Conservation (phyloP, 64 coral and sea anemone species). For the Montipora foliosa region DNA sequence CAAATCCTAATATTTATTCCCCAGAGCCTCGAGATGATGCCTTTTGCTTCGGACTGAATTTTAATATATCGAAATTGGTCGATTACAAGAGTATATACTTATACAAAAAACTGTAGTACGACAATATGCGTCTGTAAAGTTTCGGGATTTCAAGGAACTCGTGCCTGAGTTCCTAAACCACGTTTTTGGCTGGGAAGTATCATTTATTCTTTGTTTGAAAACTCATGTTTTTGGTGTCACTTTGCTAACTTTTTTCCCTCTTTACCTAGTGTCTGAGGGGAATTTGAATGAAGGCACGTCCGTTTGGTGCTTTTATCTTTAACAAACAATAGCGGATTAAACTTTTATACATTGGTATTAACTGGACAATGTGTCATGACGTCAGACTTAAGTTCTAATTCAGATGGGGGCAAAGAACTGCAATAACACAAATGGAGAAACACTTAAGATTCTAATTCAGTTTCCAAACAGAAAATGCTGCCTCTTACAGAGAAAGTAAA, state of each 20-base stretch:
- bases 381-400: neutral
- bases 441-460: neutral
- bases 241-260: neutral
- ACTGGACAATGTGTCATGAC: neutral
- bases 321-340: neutral
- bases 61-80: no score
- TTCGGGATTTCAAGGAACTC: no score
- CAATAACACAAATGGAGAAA: slow-evolving; percentile 6
- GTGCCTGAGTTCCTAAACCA: no score
- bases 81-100: no score
- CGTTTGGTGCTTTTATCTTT: neutral
- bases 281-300: neutral
- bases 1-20: no score
- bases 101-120: no score
- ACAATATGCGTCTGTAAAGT: no score
- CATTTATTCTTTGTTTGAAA: neutral
- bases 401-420: neutral
- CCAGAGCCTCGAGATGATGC: no score
- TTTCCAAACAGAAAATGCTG: neutral
- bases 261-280: neutral
- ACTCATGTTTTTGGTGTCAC: neutral
- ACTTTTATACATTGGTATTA: slow-evolving; percentile 34
- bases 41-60: no score
- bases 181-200: no score
- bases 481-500: neutral